phyloP scores from a whole-genome alignment of 2,888 invertebrate genomes.

The Stenichneumon culpator region DNA sequence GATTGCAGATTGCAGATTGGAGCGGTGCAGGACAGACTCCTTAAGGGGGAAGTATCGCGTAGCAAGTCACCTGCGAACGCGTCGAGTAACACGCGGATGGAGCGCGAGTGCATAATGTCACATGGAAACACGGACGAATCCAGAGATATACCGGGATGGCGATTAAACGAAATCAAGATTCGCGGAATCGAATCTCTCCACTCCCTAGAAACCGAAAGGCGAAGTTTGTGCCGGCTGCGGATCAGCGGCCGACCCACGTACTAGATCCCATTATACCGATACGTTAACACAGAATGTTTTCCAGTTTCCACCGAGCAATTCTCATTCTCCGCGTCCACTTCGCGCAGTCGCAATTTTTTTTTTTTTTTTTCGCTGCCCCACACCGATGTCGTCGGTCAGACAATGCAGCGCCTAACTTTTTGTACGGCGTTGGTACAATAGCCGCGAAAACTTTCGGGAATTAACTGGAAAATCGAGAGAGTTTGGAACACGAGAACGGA shows the following conservation, averaged over 20 bases:
- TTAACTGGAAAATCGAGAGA: not conserved
- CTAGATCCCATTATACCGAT: constrained; percentile 68
- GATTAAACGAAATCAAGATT: constrained; percentile 66
- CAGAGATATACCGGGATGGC: not conserved
- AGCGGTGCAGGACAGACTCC: too few species aligned
- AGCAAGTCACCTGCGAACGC: not conserved
- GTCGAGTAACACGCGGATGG: not conserved
- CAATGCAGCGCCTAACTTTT: constrained; percentile 59
- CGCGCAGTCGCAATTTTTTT: constrained; percentile 16
- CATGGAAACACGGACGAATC: not conserved
- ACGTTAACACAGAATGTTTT: constrained; percentile 61
- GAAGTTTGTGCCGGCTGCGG: constrained; percentile 54
- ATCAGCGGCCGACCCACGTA: constrained; percentile 51
- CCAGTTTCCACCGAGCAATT: constrained; percentile 61
- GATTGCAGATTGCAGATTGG: too few species aligned
- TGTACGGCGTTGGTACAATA: constrained; percentile 18
- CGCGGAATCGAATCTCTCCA: constrained; percentile 52
- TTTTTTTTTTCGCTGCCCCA: not conserved
- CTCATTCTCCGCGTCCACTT: constrained; percentile 16
- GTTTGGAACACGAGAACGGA: not conserved
- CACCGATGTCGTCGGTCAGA: constrained; percentile 47
- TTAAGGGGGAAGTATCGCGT: too few species aligned
- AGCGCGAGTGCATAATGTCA: not conserved
- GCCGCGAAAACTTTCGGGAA: constrained; percentile 28
- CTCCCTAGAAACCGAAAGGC: constrained; percentile 30